These are phyloP conservation scores for Amblyjoppa fuscipennis DNA, from an alignment of 2,888 invertebrate species.

Conservation along the genomic window DNA sequence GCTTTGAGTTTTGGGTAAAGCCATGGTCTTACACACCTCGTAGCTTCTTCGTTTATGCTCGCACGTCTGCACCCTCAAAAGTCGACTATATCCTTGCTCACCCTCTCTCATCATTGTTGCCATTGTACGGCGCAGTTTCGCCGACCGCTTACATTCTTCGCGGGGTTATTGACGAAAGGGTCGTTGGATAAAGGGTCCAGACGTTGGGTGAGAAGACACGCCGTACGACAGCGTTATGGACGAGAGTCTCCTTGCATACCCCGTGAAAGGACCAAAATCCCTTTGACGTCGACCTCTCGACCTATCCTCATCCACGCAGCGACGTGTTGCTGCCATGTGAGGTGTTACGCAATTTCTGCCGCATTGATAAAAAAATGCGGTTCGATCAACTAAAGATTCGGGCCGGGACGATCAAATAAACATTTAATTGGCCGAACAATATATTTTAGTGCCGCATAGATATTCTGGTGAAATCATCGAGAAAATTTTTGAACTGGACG, in stretches of 20 bases:
- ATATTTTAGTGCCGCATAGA: no score
- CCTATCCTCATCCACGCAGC: neutral
- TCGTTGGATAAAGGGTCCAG: neutral
- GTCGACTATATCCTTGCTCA: conserved; percentile 11
- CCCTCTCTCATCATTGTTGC: conserved; percentile 40
- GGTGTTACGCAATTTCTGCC: neutral
- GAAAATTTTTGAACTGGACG: no score
- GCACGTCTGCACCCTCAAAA: neutral
- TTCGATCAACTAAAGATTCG: no score
- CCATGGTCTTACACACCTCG: neutral
- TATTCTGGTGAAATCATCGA: no score
- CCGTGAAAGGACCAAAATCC: neutral
- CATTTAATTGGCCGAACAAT: no score
- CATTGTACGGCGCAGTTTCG: conserved; percentile 52
- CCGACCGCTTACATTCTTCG: conserved; percentile 46
- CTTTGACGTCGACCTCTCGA: conserved; percentile 3
- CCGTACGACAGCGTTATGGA: neutral
- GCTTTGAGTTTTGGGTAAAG: conserved; percentile 46
- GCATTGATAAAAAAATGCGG: no score
- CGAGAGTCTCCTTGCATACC: neutral
- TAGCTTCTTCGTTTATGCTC: conserved; percentile 1
- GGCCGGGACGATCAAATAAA: no score
- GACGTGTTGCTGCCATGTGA: neutral
- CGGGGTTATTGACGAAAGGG: conserved; percentile 30
- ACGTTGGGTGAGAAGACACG: neutral